phyloP scores from a whole-genome alignment of 2,888 invertebrate genomes.

The Fragum fragum region DNA sequence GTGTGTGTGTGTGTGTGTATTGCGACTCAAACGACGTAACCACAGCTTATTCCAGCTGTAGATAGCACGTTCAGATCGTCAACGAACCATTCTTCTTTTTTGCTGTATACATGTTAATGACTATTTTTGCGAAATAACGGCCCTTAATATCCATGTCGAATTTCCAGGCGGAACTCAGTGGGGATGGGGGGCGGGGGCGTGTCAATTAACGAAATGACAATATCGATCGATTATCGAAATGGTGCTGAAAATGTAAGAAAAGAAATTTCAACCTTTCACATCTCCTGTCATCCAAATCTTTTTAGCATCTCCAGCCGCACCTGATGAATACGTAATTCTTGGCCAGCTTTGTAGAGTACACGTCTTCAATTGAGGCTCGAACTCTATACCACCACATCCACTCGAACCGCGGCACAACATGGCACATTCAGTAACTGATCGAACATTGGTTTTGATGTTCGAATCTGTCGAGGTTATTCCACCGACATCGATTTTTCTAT shows the following conservation, averaged over 20 bases:
- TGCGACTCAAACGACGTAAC: no score
- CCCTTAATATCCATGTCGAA: no score
- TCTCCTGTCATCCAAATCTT: not conserved
- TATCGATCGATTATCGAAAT: not conserved
- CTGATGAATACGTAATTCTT: not conserved
- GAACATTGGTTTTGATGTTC: not conserved
- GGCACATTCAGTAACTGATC: conserved; percentile 11
- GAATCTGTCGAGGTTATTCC: not conserved
- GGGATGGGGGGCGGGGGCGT: no score
- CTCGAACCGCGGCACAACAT: not conserved
- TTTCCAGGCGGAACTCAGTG: no score
- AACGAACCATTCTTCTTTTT: no score
- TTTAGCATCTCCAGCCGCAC: no score
- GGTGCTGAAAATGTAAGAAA: not conserved
- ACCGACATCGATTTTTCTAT: not conserved
- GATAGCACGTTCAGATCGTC: no score
- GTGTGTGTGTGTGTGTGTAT: no score
- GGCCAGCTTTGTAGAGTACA: conserved; percentile 9
- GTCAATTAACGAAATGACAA: no score
- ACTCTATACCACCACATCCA: not conserved
- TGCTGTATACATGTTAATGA: no score
- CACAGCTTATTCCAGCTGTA: no score
- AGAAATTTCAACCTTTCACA: not conserved
- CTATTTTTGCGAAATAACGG: no score
- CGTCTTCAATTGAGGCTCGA: conserved; percentile 1